A percentile compares a stretch with the other conserved stretches of the same genome.
These are phyloP conservation scores for Fissipunctia ypsillon DNA, from an alignment of 2,888 invertebrate genomes.

Conservation along the genomic window DNA sequence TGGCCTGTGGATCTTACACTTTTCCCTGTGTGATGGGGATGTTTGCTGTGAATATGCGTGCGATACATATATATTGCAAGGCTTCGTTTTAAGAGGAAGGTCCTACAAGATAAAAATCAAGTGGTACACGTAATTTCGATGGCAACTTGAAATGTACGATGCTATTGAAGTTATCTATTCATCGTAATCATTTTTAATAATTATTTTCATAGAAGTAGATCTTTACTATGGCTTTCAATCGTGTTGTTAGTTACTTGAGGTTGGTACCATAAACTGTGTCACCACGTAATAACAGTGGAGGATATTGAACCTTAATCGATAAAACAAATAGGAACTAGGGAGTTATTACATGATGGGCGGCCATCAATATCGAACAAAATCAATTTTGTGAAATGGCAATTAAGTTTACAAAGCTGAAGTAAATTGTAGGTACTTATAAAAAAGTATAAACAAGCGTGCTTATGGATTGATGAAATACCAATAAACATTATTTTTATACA, in stretches of 20 bases:
- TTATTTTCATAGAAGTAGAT: background rate
- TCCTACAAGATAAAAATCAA: background rate
- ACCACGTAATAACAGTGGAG: slow-evolving; percentile 12
- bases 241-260: background rate
- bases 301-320: slow-evolving; percentile 35
- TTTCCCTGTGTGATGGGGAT: slow-evolving; percentile 63
- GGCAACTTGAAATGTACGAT: background rate
- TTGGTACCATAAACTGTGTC: slow-evolving; percentile 3
- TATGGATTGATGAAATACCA: background rate
- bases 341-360: background rate
- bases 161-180: background rate
- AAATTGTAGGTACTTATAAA: background rate
- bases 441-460: background rate
- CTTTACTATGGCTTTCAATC: background rate
- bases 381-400: background rate
- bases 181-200: too few relatives aligned
- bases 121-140: background rate
- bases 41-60: slow-evolving; percentile 65
- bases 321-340: slow-evolving; percentile 26
- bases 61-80: slow-evolving; percentile 53
- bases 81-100: background rate
- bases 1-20: slow-evolving; percentile 67
- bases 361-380: background rate
- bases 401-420: background rate
- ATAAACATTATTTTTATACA: background rate